Conservation (phyloP, 2,113 vertebrate genomes). For the Macrotus californicus region DNA sequence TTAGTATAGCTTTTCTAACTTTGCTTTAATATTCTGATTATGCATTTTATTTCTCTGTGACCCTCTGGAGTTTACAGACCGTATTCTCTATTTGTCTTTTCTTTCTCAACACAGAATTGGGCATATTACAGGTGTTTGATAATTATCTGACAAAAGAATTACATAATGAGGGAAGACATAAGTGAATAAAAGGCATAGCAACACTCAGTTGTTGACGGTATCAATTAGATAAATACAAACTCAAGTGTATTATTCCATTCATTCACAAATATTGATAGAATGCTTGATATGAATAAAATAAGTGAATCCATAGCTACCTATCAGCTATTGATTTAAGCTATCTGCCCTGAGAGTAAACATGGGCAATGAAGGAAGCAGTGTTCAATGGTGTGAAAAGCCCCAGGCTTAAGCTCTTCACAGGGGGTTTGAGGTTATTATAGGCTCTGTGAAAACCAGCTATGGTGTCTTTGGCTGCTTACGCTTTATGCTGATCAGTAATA, state of each 20-base stretch:
- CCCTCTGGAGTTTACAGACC: neutral
- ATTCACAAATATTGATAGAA: neutral
- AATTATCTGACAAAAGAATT: neutral
- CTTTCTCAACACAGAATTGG: neutral
- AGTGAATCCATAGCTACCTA: neutral
- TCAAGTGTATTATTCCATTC: neutral
- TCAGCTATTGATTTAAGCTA: neutral
- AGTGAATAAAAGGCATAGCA: neutral
- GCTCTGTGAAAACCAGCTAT: neutral
- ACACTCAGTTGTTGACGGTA: neutral
- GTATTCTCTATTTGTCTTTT: neutral
- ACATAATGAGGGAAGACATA: neutral
- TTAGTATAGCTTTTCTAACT: neutral
- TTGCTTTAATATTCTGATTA: neutral
- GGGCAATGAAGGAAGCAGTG: neutral
- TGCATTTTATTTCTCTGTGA: neutral
- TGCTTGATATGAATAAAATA: neutral
- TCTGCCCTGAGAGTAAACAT: neutral
- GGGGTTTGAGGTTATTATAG: neutral
- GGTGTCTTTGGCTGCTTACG: neutral
- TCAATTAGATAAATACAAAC: neutral
- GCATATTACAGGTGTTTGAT: neutral
- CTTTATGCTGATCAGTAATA: neutral
- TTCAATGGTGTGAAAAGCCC: fast-evolving
- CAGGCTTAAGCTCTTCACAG: neutral